Evolutionary conservation across 2,888 invertebrate species (phyloP).

Genomic region (Agrotis exclamationis): DNA sequence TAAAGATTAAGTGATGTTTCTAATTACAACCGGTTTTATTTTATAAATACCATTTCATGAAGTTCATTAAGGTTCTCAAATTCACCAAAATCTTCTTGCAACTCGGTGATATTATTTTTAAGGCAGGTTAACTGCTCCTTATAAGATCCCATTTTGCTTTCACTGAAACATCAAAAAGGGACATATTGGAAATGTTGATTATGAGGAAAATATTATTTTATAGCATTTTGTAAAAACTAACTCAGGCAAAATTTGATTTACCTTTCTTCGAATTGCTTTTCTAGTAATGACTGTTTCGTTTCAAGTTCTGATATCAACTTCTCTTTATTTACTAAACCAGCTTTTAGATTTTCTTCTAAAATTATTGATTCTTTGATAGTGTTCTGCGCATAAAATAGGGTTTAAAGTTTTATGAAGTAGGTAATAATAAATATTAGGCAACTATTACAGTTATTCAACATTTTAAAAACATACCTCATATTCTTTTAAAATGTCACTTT

Average conservation of each 20-base stretch:
- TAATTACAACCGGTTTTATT: background rate
- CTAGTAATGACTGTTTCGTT: constrained; percentile 72
- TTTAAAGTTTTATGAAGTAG: background rate
- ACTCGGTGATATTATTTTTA: constrained; percentile 77
- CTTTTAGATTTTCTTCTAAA: constrained; percentile 71
- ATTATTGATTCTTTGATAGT: constrained; percentile 72
- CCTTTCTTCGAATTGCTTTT: constrained; percentile 79
- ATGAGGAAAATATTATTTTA: too few relatives aligned
- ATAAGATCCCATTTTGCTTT: constrained; percentile 80
- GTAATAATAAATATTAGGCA: too few relatives aligned
- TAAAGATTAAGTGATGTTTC: background rate
- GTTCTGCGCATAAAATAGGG: constrained; percentile 62
- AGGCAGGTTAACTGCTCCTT: constrained; percentile 78
- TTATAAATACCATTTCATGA: constrained; percentile 75
- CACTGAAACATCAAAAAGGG: constrained; percentile 66
- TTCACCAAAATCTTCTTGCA: constrained; percentile 82
- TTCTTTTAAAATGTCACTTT: constrained; percentile 73
- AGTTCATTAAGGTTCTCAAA: constrained; percentile 80
- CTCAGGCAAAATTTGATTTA: constrained; percentile 40
- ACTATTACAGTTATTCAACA: too few relatives aligned
- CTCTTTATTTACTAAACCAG: constrained; percentile 74
- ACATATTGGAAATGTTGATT: too few relatives aligned
- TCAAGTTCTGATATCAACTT: constrained; percentile 78
- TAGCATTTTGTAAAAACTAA: background rate
- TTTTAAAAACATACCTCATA: constrained; percentile 72